Base-by-base conservation (phyloP, 2,888 invertebrate genomes). In the Callinectes sapidus region DNA sequence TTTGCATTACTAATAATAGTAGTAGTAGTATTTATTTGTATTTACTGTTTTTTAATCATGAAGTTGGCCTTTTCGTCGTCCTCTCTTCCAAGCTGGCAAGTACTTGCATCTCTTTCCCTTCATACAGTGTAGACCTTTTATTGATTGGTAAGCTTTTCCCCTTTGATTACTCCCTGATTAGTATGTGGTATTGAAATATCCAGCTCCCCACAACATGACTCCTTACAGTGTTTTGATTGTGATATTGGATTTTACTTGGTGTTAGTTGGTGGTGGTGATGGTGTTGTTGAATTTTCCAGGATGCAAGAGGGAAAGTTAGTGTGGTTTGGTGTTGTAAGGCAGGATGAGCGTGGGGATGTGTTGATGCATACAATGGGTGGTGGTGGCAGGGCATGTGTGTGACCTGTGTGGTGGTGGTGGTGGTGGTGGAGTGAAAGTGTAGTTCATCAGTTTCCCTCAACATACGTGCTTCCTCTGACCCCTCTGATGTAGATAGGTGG, bases 391-490 rank as follows among this genome's bases (percentile, higher is more conserved):
- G 14, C n/a, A 32, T 32, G n/a, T 23, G 14, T 13, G 35, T 35
- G 14, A 35, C 16, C 16, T 35, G 32, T 2, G 81, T 81, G 81
- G 35, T 35, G 81, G 35, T 81, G 14, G 81, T 35, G 35, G 35
- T 81, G 18, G 71, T 77, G 71, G 81, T 35, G 16, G 16, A 81
- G 81, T 32, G 81, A 81, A 81, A 81, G 81, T 81, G 32, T 81
- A 35, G 32, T 32, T 18, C 35, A 35, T 81, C 32, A 8, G 2
- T 35, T 32, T 81, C 77, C 35, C 23, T 32, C 14, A 32, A 10
- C 32, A 10, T 81, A 32, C 14, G 77, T 81, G 81, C 35, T 35
- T 35, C 81, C 81, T 81, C 16, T 81, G 81, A 81, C 81, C 81
- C 32, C 81, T 81, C 81, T 18, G 16, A 3, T 35, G 35, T 81